Evolutionary conservation across 2,113 vertebrate species (phyloP).

Genomic region (Lophura nycthemera): DNA sequence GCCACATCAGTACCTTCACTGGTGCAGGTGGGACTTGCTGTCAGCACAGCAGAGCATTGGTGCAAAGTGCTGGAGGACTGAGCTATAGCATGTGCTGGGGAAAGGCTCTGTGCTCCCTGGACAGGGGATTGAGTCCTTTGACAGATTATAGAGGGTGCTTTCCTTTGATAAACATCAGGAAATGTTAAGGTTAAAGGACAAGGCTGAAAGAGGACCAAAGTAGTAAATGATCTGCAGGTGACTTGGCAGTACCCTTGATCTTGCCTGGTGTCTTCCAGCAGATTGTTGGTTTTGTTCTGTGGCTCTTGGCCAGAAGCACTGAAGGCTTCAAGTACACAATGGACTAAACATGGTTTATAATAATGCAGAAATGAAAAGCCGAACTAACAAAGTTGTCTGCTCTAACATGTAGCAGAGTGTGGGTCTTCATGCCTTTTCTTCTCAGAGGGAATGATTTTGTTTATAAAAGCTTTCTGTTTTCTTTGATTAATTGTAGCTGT

Average conservation of each 20-base stretch:
- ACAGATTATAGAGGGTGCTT: not conserved
- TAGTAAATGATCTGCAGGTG: slow-evolving; percentile 28
- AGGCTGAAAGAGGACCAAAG: not conserved
- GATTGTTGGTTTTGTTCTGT: not conserved
- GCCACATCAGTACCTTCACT: no score
- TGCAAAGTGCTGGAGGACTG: not conserved
- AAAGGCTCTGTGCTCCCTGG: not conserved
- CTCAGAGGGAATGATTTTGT: not conserved
- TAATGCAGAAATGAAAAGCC: slow-evolving; percentile 1
- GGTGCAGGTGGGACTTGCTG: not conserved
- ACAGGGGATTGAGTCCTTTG: not conserved
- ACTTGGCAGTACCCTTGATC: slow-evolving; percentile 55
- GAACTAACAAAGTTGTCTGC: not conserved
- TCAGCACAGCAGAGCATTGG: no score
- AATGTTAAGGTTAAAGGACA: not conserved
- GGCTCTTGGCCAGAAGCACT: slow-evolving; percentile 12
- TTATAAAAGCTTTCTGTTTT: slow-evolving; percentile 10
- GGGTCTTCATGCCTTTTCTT: not conserved
- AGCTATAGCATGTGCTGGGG: not conserved
- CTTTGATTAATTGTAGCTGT: slow-evolving; percentile 2
- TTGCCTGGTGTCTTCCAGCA: not conserved
- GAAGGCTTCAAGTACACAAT: slow-evolving; percentile 6
- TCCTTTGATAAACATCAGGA: slow-evolving; percentile 12
- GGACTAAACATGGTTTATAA: not conserved
- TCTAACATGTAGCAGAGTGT: not conserved